Conservation (phyloP, 2,113 vertebrate species). For the Martes martes region DNA sequence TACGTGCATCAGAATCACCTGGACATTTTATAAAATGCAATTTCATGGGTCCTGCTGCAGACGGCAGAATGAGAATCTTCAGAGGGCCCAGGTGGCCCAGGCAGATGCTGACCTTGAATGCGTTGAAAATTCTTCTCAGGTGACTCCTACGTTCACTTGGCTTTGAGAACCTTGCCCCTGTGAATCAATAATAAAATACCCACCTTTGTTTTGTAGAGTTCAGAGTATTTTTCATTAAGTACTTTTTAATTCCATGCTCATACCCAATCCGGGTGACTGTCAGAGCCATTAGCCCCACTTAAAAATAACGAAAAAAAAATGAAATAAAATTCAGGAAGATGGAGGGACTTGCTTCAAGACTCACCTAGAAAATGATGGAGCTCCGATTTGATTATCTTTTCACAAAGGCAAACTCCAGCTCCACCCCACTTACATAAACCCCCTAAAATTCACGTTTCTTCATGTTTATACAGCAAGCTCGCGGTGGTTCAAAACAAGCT, state of each 20-base stretch:
- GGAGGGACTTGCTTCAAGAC: not conserved
- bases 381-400: not conserved
- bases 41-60: not conserved
- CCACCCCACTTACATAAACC: not conserved
- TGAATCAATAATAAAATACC: not conserved
- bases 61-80: not conserved
- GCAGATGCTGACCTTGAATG: not conserved
- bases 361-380: not conserved
- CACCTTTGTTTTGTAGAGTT: not conserved
- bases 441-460: not conserved
- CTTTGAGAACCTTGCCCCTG: not conserved
- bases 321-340: not conserved
- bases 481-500: not conserved
- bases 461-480: not conserved
- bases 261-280: not conserved
- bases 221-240: not conserved
- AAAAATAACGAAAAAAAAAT: not conserved
- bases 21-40: not conserved
- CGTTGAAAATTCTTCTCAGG: not conserved
- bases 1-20: not conserved
- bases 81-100: not conserved
- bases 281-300: not conserved
- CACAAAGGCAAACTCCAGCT: not conserved
- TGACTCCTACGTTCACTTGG: not conserved
- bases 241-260: not conserved